Conservation (phyloP, 2,113 vertebrate species). For the Microtus montanus region DNA sequence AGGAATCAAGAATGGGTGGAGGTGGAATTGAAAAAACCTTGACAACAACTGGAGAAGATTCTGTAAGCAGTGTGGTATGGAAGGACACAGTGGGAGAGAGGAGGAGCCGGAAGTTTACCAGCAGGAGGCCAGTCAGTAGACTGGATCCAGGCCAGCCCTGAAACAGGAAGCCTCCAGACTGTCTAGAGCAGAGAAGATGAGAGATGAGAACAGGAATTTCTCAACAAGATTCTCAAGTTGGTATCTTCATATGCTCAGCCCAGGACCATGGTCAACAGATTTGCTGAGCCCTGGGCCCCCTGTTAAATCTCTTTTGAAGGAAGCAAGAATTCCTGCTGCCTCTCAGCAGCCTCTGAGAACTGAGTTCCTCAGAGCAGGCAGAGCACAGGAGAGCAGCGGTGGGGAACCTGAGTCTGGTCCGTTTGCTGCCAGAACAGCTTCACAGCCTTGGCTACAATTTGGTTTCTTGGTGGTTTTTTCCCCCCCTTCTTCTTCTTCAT, state of each 20-base stretch:
- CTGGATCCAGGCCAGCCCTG: background rate
- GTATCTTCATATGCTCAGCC: background rate
- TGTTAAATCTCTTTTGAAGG: background rate
- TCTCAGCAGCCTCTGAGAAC: background rate
- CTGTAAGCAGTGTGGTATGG: background rate
- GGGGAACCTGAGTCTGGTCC: slow-evolving; percentile 33
- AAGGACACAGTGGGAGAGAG: background rate
- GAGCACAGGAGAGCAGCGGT: background rate
- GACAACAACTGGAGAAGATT: background rate
- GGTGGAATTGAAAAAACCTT: background rate
- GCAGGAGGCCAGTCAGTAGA: background rate
- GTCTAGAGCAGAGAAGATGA: background rate
- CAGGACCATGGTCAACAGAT: background rate
- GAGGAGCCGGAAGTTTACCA: background rate
- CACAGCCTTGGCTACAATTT: slow-evolving; percentile 41
- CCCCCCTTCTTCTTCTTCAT: background rate
- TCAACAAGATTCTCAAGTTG: slow-evolving; percentile 3
- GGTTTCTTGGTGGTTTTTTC: background rate
- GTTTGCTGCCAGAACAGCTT: slow-evolving; percentile 37
- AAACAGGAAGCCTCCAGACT: background rate
- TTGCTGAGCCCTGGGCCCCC: background rate
- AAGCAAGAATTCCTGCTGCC: background rate
- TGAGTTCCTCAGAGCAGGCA: background rate
- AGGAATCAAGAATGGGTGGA: background rate
- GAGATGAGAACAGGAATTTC: background rate